phyloP scores from a whole-genome alignment of 2,888 invertebrate genomes.

The Rhingia campestris region DNA sequence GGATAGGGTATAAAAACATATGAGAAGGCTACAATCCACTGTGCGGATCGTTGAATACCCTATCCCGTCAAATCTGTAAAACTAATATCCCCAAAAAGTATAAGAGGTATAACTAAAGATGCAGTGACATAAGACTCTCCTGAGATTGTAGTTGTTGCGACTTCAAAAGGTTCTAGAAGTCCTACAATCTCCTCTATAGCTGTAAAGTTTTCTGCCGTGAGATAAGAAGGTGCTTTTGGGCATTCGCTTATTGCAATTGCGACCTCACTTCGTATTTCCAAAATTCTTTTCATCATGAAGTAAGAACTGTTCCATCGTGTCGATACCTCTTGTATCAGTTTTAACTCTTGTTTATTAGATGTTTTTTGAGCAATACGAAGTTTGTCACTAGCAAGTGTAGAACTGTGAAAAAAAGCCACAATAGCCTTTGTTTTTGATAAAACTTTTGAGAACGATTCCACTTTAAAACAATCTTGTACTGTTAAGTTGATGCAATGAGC shows the following conservation, averaged over 20 bases:
- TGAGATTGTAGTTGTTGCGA: background rate
- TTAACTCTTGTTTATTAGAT: too few species aligned
- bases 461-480: conserved; percentile 19
- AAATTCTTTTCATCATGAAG: conserved; percentile 7
- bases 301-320: conserved; percentile 8
- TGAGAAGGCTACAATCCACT: too few species aligned
- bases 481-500: conserved; percentile 24
- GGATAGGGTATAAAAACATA: too few species aligned
- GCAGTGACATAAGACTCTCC: too few species aligned
- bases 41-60: too few species aligned
- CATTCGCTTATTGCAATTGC: conserved; percentile 29
- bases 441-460: conserved; percentile 4
- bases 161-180: conserved; percentile 10
- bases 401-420: too few species aligned
- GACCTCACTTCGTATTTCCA: conserved; percentile 7
- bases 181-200: conserved; percentile 18
- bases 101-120: too few species aligned
- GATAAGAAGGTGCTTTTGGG: conserved; percentile 17
- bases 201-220: conserved; percentile 17
- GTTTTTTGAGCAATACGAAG: background rate
- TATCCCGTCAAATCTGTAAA: too few species aligned
- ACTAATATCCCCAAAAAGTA: too few species aligned
- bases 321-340: too few species aligned
- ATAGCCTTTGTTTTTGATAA: conserved; percentile 21
- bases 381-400: too few species aligned